Percentiles rank a stretch among this genome's conserved stretches.
Evolutionary conservation across 2,888 invertebrate species (phyloP).

Genomic region (Ophion costatus): DNA sequence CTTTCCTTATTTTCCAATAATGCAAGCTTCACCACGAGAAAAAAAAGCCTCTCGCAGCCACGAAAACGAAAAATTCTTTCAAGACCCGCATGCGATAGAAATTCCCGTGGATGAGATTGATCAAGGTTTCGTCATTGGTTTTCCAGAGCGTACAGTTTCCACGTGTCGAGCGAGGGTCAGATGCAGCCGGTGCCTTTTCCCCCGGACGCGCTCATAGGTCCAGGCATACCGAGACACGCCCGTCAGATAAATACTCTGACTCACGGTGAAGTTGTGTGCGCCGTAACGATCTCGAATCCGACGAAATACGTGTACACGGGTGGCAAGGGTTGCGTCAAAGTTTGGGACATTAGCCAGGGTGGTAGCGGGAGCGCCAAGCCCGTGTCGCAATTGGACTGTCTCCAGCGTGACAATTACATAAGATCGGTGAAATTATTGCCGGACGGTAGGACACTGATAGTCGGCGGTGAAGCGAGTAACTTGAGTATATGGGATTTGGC

Average conservation of each 20-base stretch:
- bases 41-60: background rate
- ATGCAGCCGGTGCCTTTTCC: constrained; percentile 98
- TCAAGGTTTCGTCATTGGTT: constrained; percentile 11
- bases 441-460: constrained; percentile 96
- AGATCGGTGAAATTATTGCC: constrained; percentile 96
- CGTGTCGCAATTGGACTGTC: constrained; percentile 95
- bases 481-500: constrained; percentile 98
- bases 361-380: constrained; percentile 92
- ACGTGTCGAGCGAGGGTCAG: constrained; percentile 94
- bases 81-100: background rate
- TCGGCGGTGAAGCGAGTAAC: constrained; percentile 97
- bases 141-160: constrained; percentile 96
- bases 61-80: background rate
- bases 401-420: constrained; percentile 98
- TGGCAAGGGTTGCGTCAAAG: constrained; percentile 98
- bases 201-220: constrained; percentile 95
- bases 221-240: constrained; percentile 96
- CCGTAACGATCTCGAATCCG: constrained; percentile 98
- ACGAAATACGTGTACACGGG: constrained; percentile 97
- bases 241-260: constrained; percentile 96
- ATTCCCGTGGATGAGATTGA: background rate
- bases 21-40: no score
- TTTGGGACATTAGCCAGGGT: constrained; percentile 97
- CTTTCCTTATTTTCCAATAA: no score
- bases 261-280: constrained; percentile 98